Conservation (phyloP, 2,113 vertebrate genomes). For the Oenanthe melanoleuca region DNA sequence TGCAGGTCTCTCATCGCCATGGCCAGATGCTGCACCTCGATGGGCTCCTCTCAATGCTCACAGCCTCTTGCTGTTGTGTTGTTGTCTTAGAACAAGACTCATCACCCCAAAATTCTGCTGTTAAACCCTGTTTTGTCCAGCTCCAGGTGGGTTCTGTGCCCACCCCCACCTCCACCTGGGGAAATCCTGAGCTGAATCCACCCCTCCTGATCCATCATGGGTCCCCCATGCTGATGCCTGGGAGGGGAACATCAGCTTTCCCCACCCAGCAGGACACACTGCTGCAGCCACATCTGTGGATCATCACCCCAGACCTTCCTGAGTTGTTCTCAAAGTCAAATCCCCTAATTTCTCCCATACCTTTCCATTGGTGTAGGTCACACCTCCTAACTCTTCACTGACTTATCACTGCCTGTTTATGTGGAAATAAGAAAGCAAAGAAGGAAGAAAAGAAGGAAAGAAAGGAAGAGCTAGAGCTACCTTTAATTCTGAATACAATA, state of each 20-base stretch:
- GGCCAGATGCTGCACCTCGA: background rate
- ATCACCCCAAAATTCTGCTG: background rate
- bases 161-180: background rate
- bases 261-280: rapidly evolving
- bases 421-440: background rate
- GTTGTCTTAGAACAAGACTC: background rate
- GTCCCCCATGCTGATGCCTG: background rate
- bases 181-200: background rate
- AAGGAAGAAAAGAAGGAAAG: too few relatives aligned
- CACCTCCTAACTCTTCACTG: background rate
- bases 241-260: background rate
- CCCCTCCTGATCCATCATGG: background rate
- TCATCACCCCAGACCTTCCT: background rate
- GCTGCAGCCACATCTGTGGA: rapidly evolving
- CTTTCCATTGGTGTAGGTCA: background rate
- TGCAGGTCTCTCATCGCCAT: background rate
- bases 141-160: background rate
- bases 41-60: background rate
- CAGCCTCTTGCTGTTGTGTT: too few relatives aligned
- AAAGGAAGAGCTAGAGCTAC: background rate
- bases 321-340: background rate
- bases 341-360: background rate
- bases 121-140: background rate
- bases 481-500: background rate
- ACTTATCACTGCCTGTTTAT: too few relatives aligned